Base-by-base conservation (phyloP, 1,140 invertebrate genomes). In the Neodiprion lecontei region DNA sequence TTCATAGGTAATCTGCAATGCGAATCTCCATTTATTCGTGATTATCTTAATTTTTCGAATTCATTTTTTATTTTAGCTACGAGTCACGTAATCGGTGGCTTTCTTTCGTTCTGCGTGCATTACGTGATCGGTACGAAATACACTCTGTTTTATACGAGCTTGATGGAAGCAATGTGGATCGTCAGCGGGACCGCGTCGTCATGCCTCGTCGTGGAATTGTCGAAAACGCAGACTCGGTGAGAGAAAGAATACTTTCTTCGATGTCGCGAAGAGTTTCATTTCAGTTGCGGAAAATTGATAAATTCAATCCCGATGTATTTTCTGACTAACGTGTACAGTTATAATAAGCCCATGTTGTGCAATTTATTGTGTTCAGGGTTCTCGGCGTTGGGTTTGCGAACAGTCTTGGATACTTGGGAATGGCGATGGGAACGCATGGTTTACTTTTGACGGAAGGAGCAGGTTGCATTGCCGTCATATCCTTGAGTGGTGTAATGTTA, bases 11-110 rank as follows among this genome's bases (percentile, higher is more conserved):
- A 69, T 11, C 12, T 21, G 12, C 21, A 0, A 69, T 69, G 7
- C 7, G 40, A 69, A 23, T 7, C 0, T 11, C 0, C 0, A 5
- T 69, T 23, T 5, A 69, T 23, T 17, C n/a, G 53, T 40, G 3
- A 8, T 61, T 7, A 61, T 14, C 21, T 23, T 69, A 5, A 23
- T 23, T 69, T 21, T 23, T 8, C 21, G 40, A 69, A 0, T 23
- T 21, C 7, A 69, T 21, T 68, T 68, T 17, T 21, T 68, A 9
- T 14, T 68, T 17, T 21, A 69, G 67, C 40, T 14, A 14, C 21
- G 14, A 69, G 67, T 23, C 67, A 69, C 23, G 14, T 69, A 11
- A 69, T 69, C 21, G 67, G 67, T 11, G 67, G 67, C 17, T 23
- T 69, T 11, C 12, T 12, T 5, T 4, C 67, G 10, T 69, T 69